Base-by-base conservation (phyloP, 1,140 invertebrate species). In the Caenorhabditis remanei region DNA sequence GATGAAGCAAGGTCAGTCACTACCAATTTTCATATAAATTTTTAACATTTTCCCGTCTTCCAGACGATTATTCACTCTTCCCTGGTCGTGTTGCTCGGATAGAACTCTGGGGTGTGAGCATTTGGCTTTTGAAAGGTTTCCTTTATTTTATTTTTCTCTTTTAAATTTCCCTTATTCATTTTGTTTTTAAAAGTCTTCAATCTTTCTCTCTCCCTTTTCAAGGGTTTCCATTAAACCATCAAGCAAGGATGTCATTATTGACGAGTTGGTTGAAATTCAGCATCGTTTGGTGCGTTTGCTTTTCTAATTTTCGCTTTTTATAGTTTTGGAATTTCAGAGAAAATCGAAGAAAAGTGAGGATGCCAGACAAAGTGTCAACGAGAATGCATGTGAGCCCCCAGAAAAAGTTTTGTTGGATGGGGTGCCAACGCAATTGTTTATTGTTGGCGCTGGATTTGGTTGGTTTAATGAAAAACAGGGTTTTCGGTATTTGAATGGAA, bases 61-160 rank as follows among this genome's bases (percentile, higher is more conserved):
- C 61, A 71, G 71, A 79, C 71, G 71, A 5, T n/a, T 79, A 13
- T 79, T 79, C 71, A 79, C 71, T 53, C 46, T 79, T 9, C 71
- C 71, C 7, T 79, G 71, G 71, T 79, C 71, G 43, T 79, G 71
- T 50, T 79, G 71, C 71, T 79, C 71, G 16, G 43, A 79, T 79
- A 43, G n/a, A 50, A 43, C 40, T 24, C 14, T 16, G n/a, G n/a
- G 21, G 8, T 79, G 71, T 79, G 71, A 48, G 46, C 71, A 50
- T 53, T 24, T 79, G 19, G 43, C 71, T 7, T 79, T 79, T 79
- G 71, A 79, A 50, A 79, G 71, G 46, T 79, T 79, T 71, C 67
- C 14, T 7, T 65, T 32, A 32, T 32, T 32, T 32, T 32, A 32
- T 65, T 65, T 65, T n/a, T 9, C 32, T 65, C 11, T 40, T 40